phyloP scores from a whole-genome alignment of 1,140 invertebrate species.

The Pentalonia nigronervosa region DNA sequence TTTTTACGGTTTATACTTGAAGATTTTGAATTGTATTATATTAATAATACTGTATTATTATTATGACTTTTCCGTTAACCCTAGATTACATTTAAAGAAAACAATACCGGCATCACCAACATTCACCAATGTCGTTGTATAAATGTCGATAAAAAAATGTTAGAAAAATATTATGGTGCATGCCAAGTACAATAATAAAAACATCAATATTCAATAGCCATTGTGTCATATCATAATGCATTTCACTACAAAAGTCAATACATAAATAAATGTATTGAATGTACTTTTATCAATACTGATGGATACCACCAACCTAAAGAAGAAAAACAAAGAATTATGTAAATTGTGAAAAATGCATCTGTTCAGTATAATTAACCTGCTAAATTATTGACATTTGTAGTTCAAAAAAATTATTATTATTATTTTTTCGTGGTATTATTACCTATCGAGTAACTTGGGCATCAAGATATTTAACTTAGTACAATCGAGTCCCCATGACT shows the following conservation, averaged over 20 bases:
- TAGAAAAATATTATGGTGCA: background rate
- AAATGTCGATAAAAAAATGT: too few species aligned
- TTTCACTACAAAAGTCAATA: background rate
- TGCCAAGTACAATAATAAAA: background rate
- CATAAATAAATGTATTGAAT: background rate
- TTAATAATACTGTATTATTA: too few species aligned
- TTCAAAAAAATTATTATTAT: background rate
- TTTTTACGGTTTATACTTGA: too few species aligned
- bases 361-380: background rate
- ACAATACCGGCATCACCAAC: too few species aligned
- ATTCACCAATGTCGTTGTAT: too few species aligned
- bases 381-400: background rate
- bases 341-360: background rate
- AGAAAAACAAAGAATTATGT: background rate
- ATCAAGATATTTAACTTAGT: background rate
- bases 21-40: too few species aligned
- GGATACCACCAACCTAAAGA: background rate
- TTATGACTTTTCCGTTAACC: too few species aligned
- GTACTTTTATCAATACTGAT: background rate
- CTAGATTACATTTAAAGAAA: too few species aligned
- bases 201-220: background rate
- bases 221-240: background rate
- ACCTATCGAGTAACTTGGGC: too few species aligned
- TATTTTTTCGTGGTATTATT: background rate
- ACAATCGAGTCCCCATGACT: background rate